Base-by-base conservation (phyloP, 2,797 vertebrate species). In the Enteromius afrohamiltoni region DNA sequence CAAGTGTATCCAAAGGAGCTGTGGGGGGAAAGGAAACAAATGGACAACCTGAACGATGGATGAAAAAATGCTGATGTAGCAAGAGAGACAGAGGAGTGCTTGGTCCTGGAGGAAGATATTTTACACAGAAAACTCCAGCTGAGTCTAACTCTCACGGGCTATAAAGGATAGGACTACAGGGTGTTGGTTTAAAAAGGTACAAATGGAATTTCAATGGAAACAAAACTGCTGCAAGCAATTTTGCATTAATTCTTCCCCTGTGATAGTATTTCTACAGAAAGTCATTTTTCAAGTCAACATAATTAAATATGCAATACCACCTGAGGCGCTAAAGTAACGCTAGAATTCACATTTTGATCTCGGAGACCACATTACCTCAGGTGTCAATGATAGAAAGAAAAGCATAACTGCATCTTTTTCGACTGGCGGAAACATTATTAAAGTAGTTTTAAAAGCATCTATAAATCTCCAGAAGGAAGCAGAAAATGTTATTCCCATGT, bases 211-310 rank as follows among this genome's bases (percentile, higher is more conserved):
- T 83, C 26, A 87, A 68, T 80, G 9, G 85, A 73, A 34, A 85
- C 64, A 86, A 92, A 92, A 90, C 86, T 71, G 90, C 92, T 90
- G 86, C 67, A 2, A 79, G 89, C 87, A 16, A 31, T 83, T 83
- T 29, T 65, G 87, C 87, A 87, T 92, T 89, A 45, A 84, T 68
- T 88, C 86, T 88, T 90, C 64, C 67, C 53, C 84, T 87, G 89
- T 88, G 88, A 90, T 91, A 89, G 79, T 34, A 82, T 83, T 86
- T 85, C 68, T 42, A 74, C 47, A 80, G 53, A 69, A 78, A 83
- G 67, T 85, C 29, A 84, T 77, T 86, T 86, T 79, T 82, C 70
- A 51, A 80, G 86, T 45, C 47, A 37, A n/a, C 64, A 85, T 83
- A 83, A 87, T 84, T 79, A 86, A 84, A 83, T 83, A 49, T 82